A percentile compares a stretch with the other conserved stretches of the same genome.
Evolutionary conservation across 2,113 vertebrate species (phyloP).

Genomic region (Hyperopisus bebe): DNA sequence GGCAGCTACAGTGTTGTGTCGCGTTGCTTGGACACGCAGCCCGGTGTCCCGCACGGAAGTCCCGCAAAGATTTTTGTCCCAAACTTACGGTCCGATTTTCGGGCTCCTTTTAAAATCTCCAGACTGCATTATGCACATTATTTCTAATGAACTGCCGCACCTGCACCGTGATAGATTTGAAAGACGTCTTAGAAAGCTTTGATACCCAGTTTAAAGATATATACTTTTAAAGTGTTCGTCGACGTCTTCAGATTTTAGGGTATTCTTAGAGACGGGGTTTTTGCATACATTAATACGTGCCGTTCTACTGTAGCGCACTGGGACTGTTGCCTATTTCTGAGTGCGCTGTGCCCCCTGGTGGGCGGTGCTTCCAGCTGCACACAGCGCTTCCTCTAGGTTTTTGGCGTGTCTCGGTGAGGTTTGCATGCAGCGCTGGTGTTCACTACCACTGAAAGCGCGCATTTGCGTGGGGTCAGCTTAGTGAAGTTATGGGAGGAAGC

Average conservation of each 20-base stretch:
- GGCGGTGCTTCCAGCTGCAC: not conserved
- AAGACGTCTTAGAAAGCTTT: not conserved
- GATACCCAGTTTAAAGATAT: not conserved
- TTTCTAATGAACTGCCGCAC: not conserved
- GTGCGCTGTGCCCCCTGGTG: not conserved
- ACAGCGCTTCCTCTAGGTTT: not conserved
- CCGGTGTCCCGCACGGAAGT: not conserved
- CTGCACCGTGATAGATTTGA: not conserved
- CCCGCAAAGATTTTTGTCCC: not conserved
- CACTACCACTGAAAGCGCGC: not conserved
- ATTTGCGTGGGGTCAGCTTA: not conserved
- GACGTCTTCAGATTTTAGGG: not conserved
- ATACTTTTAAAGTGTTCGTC: not conserved
- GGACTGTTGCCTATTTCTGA: not conserved
- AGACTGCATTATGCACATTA: not conserved
- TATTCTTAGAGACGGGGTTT: not conserved
- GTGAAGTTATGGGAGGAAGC: not conserved
- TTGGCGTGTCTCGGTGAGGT: not conserved
- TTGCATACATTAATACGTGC: not conserved
- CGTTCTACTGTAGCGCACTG: not conserved
- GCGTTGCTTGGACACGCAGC: slow-evolving; percentile 20
- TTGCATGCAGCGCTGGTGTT: not conserved
- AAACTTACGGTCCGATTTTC: not conserved
- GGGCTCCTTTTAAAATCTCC: not conserved
- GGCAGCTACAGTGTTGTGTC: not conserved